These are phyloP conservation scores for Silurus meridionalis DNA, from an alignment of 2,113 vertebrate genomes.

Conservation along the genomic window DNA sequence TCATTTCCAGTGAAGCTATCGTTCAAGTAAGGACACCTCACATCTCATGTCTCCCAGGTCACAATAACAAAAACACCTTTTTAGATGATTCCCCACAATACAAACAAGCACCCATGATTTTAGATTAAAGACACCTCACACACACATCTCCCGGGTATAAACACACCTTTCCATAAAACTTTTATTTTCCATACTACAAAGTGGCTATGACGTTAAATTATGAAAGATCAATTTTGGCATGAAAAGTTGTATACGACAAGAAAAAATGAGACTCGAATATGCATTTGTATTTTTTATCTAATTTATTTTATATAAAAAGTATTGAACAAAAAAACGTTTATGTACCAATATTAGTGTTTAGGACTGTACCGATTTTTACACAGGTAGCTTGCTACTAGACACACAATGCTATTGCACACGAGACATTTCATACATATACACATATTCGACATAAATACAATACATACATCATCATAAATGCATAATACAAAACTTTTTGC, in stretches of 20 bases:
- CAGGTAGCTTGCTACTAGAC: constrained; percentile 77
- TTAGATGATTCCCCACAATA: neutral
- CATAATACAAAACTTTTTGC: constrained; percentile 60
- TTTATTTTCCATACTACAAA: no score
- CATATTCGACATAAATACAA: constrained; percentile 66
- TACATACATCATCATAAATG: constrained; percentile 65
- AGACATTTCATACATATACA: constrained; percentile 71
- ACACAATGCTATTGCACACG: constrained; percentile 80
- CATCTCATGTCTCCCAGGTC: neutral
- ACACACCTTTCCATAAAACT: no score
- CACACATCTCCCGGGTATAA: no score
- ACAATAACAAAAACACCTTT: neutral
- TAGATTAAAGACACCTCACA: neutral
- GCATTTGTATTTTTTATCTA: constrained; percentile 43
- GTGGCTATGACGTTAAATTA: neutral
- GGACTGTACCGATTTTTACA: constrained; percentile 76
- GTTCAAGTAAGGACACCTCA: constrained; percentile 7
- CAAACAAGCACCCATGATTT: neutral
- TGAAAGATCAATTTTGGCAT: neutral
- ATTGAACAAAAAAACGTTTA: constrained; percentile 68
- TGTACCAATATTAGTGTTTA: constrained; percentile 81
- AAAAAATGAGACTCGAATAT: constrained; percentile 8
- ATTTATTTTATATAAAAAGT: constrained; percentile 71
- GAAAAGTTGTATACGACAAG: neutral
- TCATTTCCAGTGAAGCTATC: constrained; percentile 26